These are phyloP conservation scores for Hypselothyrea guttata DNA, from an alignment of 2,888 invertebrate genomes.

Conservation along the genomic window DNA sequence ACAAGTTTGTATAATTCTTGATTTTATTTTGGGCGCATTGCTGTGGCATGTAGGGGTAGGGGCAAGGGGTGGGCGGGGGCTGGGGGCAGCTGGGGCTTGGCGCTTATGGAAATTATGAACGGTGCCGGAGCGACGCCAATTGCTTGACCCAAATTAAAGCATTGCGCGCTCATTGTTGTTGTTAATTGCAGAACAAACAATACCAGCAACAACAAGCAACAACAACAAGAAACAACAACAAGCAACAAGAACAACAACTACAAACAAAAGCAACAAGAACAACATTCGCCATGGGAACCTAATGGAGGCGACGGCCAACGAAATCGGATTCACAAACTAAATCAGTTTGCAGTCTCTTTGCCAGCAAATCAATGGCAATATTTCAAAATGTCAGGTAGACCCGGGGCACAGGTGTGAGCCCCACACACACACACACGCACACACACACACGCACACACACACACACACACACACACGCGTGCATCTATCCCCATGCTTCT, in stretches of 20 bases:
- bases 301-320: conserved; percentile 35
- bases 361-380: conserved; percentile 72
- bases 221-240: conserved; percentile 14
- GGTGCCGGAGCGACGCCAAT: conserved; percentile 63
- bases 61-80: background rate
- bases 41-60: background rate
- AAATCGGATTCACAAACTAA: conserved; percentile 58
- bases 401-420: conserved; percentile 72
- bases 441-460: conserved; percentile 9
- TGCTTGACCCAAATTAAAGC: conserved; percentile 67
- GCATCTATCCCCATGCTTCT: conserved; percentile 1
- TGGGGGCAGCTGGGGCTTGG: conserved; percentile 22
- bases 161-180: conserved; percentile 50
- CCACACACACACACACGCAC: conserved; percentile 62
- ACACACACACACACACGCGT: conserved; percentile 9
- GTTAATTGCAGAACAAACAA: conserved; percentile 66
- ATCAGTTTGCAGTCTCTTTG: conserved; percentile 57
- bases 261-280: conserved; percentile 13
- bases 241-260: conserved; percentile 16
- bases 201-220: conserved; percentile 15
- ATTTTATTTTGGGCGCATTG: background rate
- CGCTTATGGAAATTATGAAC: conserved; percentile 62
- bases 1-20: background rate
- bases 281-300: conserved; percentile 68
- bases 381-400: conserved; percentile 74